These are phyloP conservation scores for Idaea dimidiata DNA, from an alignment of 2,888 invertebrate genomes.

Conservation along the genomic window DNA sequence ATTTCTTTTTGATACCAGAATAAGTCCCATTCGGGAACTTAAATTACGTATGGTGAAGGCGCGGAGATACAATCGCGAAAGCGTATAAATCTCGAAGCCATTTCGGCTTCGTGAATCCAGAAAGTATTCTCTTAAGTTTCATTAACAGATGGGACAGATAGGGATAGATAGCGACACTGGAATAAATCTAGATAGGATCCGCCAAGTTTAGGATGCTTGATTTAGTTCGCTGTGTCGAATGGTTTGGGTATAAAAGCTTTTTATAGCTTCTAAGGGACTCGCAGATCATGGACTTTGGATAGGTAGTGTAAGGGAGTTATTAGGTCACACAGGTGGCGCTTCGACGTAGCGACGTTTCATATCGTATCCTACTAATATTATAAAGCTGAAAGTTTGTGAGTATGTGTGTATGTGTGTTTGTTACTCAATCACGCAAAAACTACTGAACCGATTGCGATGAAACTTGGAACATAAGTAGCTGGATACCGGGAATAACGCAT, in stretches of 20 bases:
- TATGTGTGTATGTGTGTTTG: too few species aligned
- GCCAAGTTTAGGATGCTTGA: conserved; percentile 41
- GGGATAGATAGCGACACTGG: conserved; percentile 43
- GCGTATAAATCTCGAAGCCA: conserved; percentile 70
- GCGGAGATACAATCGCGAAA: conserved; percentile 61
- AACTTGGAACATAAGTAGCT: too few species aligned
- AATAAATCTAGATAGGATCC: conserved; percentile 49
- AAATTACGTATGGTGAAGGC: conserved; percentile 70
- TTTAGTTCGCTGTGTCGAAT: conserved; percentile 34
- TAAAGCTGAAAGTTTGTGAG: too few species aligned
- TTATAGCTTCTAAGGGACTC: neutral
- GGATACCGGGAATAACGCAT: too few species aligned
- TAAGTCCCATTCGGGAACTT: conserved; percentile 68
- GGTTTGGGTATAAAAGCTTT: conserved; percentile 6
- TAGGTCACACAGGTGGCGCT: too few species aligned
- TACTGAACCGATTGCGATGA: too few species aligned
- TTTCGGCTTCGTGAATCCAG: conserved; percentile 61
- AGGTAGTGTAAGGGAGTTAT: too few species aligned
- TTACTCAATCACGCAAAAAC: too few species aligned
- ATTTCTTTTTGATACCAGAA: conserved; percentile 73
- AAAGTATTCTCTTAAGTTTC: conserved; percentile 77
- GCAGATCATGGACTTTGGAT: neutral
- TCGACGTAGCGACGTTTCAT: too few species aligned
- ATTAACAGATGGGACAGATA: conserved; percentile 74
- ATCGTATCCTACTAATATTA: too few species aligned